Evolutionary conservation across 1,140 invertebrate genomes (phyloP), one percentile per base, ranked within the genome.

Genomic region (Bombus confusus): DNA sequence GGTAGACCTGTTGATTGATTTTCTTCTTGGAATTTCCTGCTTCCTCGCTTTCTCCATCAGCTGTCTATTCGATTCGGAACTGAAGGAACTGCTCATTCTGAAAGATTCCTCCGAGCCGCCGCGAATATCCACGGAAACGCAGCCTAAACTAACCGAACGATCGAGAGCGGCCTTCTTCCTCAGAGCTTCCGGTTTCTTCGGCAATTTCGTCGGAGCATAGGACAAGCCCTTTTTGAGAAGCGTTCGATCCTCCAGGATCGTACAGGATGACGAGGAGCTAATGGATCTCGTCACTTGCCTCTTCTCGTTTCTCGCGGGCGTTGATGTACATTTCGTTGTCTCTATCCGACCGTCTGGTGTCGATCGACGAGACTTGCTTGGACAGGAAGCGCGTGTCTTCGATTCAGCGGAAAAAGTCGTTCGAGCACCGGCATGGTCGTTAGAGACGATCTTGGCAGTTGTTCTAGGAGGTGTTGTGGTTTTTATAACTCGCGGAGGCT

Each of bases 171-270:
- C 88, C 37, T 93, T 94, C n/a, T 87, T 93, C 8, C 79, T 75
- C 47, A 92, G 13, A 0, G 87, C 82, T 13, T 94, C 93, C 1
- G 93, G 87, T 76, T 93, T 94, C 71, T 87, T 91, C 28, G 93
- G 93, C 25, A 90, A 37, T 43, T 91, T 92, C 18, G 83, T 88
- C 0, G 94, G 92, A 0, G 88, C 88, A 18, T 89, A 88, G 31
- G 71, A 86, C n/a, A 95, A 81, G 0, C 93, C 93, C 74, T 95
- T 95, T 80, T 95, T 95, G 64, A 95, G 69, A 66, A 95, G 77
- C 2, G 93, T 91, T 73, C 94, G 90, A 85, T 95, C 94, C 76
- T 95, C 94, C 12, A 95, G 90, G 69, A 95, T 94, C 74, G 93
- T 93, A 89, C 94, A 95, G 8, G 94, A 94, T 1, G 92, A 79